These are phyloP conservation scores for Amblyopsis hoosieri DNA, from an alignment of 2,797 vertebrate species.

Conservation along the genomic window DNA sequence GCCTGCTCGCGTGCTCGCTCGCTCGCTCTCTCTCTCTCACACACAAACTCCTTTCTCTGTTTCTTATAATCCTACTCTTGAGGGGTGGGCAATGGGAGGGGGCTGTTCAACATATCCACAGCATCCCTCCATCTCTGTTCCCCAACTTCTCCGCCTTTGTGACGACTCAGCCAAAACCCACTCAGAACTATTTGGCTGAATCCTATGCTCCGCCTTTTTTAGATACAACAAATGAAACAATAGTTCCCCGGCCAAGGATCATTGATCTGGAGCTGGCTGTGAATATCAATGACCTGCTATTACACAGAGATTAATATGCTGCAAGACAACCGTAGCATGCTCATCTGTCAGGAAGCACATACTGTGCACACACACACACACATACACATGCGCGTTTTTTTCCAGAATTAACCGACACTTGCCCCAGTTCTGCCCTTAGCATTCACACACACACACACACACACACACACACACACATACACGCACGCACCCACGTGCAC, in stretches of 20 bases:
- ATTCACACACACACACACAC: constrained; percentile 5
- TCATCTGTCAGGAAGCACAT: background rate
- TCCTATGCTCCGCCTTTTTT: constrained; percentile 55
- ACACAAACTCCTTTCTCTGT: background rate
- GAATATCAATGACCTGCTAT: constrained; percentile 71
- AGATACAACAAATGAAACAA: constrained; percentile 70
- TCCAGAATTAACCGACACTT: background rate
- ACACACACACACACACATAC: constrained; percentile 6
- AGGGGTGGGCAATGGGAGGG: too few relatives aligned
- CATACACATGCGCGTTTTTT: constrained; percentile 6
- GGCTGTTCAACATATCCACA: constrained; percentile 3
- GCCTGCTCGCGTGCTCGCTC: background rate
- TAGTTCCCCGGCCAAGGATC: constrained; percentile 56
- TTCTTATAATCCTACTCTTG: constrained; percentile 3
- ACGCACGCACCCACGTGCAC: constrained; percentile 11
- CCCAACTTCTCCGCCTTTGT: constrained; percentile 29
- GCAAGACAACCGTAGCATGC: constrained; percentile 31
- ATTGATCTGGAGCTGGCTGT: constrained; percentile 67
- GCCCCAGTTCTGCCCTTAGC: background rate
- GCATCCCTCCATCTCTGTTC: constrained; percentile 6
- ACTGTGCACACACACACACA: constrained; percentile 6
- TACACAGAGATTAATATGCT: constrained; percentile 60
- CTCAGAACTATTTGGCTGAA: constrained; percentile 64
- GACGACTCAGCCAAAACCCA: constrained; percentile 61
- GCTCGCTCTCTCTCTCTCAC: background rate